Conservation (phyloP, 92 coral and sea anemone species). For the Galaxea fascicularis region DNA sequence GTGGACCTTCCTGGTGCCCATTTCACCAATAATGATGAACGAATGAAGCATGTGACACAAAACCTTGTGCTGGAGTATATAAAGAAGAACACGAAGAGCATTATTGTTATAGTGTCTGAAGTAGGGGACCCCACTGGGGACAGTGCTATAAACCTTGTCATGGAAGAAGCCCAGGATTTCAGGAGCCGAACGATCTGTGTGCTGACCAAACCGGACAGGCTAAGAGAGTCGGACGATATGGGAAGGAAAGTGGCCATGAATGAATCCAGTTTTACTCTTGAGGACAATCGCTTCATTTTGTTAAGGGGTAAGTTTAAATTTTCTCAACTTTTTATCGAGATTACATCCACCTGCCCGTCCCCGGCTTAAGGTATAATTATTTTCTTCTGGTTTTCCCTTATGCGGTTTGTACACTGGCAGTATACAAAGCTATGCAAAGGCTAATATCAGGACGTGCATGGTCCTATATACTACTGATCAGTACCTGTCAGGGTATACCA, state of each 20-base stretch:
- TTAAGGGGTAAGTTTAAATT: constrained; percentile 57
- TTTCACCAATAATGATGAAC: constrained; percentile 79
- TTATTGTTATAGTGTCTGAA: constrained; percentile 77
- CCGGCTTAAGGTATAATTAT: too few species aligned
- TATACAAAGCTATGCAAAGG: too few species aligned
- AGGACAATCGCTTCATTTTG: constrained; percentile 79
- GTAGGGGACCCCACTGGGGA: constrained; percentile 94
- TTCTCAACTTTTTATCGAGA: not conserved
- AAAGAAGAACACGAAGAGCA: constrained; percentile 80
- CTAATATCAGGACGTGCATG: too few species aligned
- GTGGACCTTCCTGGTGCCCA: constrained; percentile 91
- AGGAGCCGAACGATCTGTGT: constrained; percentile 80
- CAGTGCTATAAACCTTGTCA: constrained; percentile 84
- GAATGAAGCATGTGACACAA: constrained; percentile 80
- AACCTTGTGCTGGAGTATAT: constrained; percentile 78
- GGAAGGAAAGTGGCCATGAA: constrained; percentile 80
- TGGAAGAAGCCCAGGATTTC: constrained; percentile 73
- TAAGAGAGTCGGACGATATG: constrained; percentile 73
- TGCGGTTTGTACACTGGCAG: too few species aligned
- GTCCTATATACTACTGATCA: too few species aligned
- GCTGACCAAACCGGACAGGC: constrained; percentile 83
- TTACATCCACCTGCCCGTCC: too few species aligned
- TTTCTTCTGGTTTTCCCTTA: too few species aligned
- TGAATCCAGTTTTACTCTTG: constrained; percentile 75
- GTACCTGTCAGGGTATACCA: too few species aligned